Evolutionary conservation across 2,888 invertebrate genomes (phyloP), one percentile per base, ranked within the genome.

Genomic region (Erannis defoliaria): DNA sequence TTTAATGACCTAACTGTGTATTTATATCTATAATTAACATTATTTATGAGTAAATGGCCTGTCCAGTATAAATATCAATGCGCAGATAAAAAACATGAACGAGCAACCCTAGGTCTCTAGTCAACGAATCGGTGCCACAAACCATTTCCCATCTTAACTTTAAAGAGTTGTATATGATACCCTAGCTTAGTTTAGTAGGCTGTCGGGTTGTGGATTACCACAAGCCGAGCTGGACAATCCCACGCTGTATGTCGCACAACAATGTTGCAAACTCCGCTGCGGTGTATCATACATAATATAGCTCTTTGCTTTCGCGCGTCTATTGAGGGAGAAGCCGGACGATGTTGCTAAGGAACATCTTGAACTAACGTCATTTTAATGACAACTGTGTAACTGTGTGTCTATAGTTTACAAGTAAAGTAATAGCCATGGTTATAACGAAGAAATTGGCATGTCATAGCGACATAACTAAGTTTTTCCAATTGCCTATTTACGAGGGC

Each of bases 121-220:
- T n/a, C 19, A 38, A 53, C 21, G 31, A 18, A 53, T 53, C 23
- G 26, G 19, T 16, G 58, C 14, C 49, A 9, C 18, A 42, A 6
- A 58, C 51, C 26, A 16, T n/a, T 51, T n/a, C 26, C 19, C 18
- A 43, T 43, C 18, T 45, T 45, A 58, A 59, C 48, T 46, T 54
- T 23, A 35, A 26, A 38, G 40, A 29, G 21, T 33, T 33, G 38
- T 5, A 48, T 45, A 42, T 38, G 46, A 48, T 46, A 40, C 50
- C 26, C 33, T n/a, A 5, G 21, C 29, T 45, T 48, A 3, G 33
- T 33, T 12, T 14, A 45, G 31, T 12, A 29, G 42, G 46, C 60
- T 38, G 50, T 61, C 55, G 4, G 55, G 43, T 38, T 61, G 55
- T 21, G 55, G 55, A 51, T 55, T 61, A 55, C 61, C 55, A 45